Evolutionary conservation across 2,113 vertebrate genomes (phyloP).

Genomic region (Sylvicapra grimmia): DNA sequence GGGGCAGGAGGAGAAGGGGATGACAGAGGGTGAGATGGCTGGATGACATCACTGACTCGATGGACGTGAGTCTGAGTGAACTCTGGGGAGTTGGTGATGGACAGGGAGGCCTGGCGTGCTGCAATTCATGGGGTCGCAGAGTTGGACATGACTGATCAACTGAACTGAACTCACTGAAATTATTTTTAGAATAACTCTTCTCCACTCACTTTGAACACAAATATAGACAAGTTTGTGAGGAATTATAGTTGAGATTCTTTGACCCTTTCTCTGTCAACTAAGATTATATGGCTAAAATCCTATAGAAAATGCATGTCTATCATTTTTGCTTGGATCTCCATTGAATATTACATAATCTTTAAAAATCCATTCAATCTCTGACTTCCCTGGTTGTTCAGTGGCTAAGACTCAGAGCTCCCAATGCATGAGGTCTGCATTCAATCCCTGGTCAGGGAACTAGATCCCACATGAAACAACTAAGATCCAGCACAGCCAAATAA

Average conservation of each 20-base stretch:
- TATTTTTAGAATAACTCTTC: background rate
- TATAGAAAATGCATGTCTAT: background rate
- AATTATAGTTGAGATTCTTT: background rate
- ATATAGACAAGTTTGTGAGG: background rate
- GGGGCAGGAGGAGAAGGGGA: no score
- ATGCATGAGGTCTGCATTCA: background rate
- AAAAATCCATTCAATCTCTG: background rate
- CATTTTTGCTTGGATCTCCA: background rate
- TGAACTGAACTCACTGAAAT: background rate
- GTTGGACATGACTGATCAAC: no score
- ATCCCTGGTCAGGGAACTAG: background rate
- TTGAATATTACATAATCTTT: background rate
- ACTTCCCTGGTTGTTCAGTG: background rate
- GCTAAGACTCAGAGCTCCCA: background rate
- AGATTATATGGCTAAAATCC: background rate
- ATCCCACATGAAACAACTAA: background rate
- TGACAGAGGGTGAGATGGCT: no score
- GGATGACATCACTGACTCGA: no score
- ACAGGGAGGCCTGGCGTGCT: no score
- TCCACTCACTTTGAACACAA: background rate
- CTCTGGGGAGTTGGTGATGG: no score
- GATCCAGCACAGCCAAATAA: background rate
- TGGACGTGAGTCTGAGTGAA: no score
- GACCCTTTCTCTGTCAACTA: background rate
- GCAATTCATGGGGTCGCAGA: no score